A percentile compares a stretch with the other conserved stretches of the same genome.
Evolutionary conservation across 2,888 invertebrate species (phyloP).

Genomic region (Nephrotoma flavescens): DNA sequence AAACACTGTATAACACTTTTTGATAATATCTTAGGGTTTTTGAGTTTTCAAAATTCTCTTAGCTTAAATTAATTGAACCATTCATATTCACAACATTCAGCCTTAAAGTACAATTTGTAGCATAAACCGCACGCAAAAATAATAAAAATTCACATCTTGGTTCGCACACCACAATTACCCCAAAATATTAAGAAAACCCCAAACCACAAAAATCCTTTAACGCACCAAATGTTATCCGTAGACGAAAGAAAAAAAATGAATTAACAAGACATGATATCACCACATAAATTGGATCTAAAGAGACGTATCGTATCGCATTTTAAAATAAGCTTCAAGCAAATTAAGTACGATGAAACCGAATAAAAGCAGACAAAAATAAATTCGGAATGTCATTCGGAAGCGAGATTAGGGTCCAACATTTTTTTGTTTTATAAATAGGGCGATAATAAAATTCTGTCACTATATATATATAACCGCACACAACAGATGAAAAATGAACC

Average conservation of each 20-base stretch:
- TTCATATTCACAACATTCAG: too few relatives aligned
- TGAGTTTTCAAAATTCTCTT: too few relatives aligned
- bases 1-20: too few relatives aligned
- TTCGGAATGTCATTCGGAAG: background rate
- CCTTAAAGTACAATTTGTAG: too few relatives aligned
- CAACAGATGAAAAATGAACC: background rate
- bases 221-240: background rate
- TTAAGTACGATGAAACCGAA: background rate
- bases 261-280: background rate
- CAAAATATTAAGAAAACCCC: background rate
- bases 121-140: too few relatives aligned
- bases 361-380: background rate
- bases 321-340: background rate
- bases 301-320: background rate
- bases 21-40: too few relatives aligned
- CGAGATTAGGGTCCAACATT: background rate
- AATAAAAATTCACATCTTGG: too few relatives aligned
- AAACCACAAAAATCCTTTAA: background rate
- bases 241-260: background rate
- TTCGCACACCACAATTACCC: background rate
- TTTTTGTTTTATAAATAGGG: background rate
- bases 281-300: background rate
- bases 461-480: background rate
- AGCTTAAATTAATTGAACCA: too few relatives aligned
- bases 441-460: background rate